These are phyloP conservation scores for Platysteira castanea DNA, from an alignment of 2,113 vertebrate genomes.

Conservation along the genomic window DNA sequence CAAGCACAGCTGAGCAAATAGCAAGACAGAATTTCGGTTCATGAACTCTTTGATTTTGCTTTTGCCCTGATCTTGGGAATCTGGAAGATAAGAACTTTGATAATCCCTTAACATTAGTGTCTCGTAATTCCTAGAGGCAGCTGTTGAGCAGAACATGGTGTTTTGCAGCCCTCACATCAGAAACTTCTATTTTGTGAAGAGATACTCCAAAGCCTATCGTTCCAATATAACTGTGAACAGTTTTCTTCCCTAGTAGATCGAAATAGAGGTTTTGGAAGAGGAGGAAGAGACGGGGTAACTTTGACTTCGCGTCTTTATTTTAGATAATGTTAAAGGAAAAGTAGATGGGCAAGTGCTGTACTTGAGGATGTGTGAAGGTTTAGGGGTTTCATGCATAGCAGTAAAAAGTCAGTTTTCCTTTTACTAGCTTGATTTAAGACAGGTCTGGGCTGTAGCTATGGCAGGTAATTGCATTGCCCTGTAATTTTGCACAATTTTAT, in stretches of 20 bases:
- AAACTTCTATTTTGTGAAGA: not conserved
- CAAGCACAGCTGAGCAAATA: not conserved
- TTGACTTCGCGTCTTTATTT: not conserved
- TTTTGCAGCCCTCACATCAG: not conserved
- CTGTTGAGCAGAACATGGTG: not conserved
- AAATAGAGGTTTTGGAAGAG: not conserved
- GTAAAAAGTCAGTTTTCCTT: not conserved
- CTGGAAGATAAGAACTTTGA: not conserved
- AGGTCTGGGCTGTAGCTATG: not conserved
- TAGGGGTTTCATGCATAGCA: not conserved
- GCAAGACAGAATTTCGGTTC: not conserved
- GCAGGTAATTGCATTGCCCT: not conserved
- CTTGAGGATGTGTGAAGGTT: not conserved
- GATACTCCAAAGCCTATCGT: not conserved
- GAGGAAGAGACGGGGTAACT: not conserved
- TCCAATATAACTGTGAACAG: not conserved
- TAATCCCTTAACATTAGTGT: not conserved
- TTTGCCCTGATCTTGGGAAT: not conserved
- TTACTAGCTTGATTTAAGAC: not conserved
- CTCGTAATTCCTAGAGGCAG: not conserved
- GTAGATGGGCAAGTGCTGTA: not conserved
- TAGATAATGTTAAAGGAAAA: not conserved
- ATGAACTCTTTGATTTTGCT: not conserved
- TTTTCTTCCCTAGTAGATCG: not conserved
- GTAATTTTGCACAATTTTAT: constrained; percentile 3